Evolutionary conservation across 2,797 vertebrate species (phyloP), one percentile per base, ranked within the genome.

Genomic region (Aldrovandia affinis): DNA sequence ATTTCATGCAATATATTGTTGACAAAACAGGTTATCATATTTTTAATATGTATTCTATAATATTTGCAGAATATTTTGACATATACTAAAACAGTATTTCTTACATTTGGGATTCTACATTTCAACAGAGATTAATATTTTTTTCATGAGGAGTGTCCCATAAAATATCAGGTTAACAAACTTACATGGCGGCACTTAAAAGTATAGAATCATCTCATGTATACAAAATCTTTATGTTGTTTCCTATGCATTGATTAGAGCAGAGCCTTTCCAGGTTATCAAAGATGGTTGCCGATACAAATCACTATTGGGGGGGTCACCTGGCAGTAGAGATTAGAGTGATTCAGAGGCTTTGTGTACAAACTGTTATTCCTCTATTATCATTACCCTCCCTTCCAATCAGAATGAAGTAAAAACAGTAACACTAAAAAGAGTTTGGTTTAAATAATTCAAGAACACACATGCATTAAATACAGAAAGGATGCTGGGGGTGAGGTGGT

Each of bases 391-490:
- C 36, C 15, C 36, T 6, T 73, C 36, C 10, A 73, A 39, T 39
- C 1, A 39, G 39, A 73, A 20, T 73, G 68, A 73, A 42, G 14
- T 33, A 39, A 22, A 39, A 14, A 73, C 3, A 1, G 30, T 22
- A 39, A 73, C 39, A 42, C 68, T 14, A 68, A 68, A 42, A 42
- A 73, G 15, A 39, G 78, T 63, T 77, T 83, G 54, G 73, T 83
- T 57, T 61, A 1, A 63, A 55, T 44, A 20, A 36, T 83, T 78
- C 20, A 57, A 65, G 39, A 70, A 36, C 0, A 57, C 28, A 61
- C 73, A 78, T 61, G 36, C 52, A 83, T 54, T 55, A 78, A 68
- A 75, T 78, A 54, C 73, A 78, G 57, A 61, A 59, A 78, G 30
- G 65, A 30, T 5, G 33, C 10, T 3, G 47, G 3, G 47, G 47